Evolutionary conservation across 2,888 invertebrate species (phyloP), one percentile per base, ranked within the genome.

Genomic region (Drosophila villosipedis): DNA sequence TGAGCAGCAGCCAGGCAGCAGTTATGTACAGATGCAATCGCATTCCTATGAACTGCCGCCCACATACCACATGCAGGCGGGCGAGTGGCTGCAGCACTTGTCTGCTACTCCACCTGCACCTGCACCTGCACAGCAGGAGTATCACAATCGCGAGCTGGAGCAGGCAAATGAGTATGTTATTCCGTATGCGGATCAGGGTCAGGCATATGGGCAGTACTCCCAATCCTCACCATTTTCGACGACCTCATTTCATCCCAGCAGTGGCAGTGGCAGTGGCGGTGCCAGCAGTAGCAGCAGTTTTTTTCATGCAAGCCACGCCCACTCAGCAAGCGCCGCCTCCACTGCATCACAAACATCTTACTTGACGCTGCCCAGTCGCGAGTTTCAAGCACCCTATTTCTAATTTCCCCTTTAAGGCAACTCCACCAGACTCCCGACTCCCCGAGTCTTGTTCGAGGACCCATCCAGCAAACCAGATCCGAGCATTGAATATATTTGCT

Each of bases 11-110:
- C 30, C 37, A 31, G n/a, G 58, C 2, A 4, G 37, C 1, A 57
- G 49, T 19, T 84, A 33, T 28, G 35, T 89, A 19, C 89, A 89
- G 39, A 89, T 86, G 85, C 86, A 86, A 37, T 86, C 89, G 19
- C 74, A 84, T 7, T 86, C 87, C 10, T 86, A 71, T 54, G 84
- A 85, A 37, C 52, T 89, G 65, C 84, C 86, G 4, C 58, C 84
- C 16, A 73, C 59, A 2, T 66, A 67, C 22, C 71, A 47, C 58
- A 78, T 61, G 10, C 79, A 76, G 10, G 35, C 28, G 16, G 71
- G 14, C 14, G 55, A 74, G 4, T 80, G 73, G 73, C 47, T 49
- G 0, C 49, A 68, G 14, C 58, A 57, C 19, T n/a, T 73, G 30
- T 22, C 57, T 28, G 22, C n/a, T 4, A 52, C 55, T 1, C 58